Evolutionary conservation across 2,888 invertebrate species (phyloP), one percentile per base, ranked within the genome.

Genomic region (Dryomyza anilis): DNA sequence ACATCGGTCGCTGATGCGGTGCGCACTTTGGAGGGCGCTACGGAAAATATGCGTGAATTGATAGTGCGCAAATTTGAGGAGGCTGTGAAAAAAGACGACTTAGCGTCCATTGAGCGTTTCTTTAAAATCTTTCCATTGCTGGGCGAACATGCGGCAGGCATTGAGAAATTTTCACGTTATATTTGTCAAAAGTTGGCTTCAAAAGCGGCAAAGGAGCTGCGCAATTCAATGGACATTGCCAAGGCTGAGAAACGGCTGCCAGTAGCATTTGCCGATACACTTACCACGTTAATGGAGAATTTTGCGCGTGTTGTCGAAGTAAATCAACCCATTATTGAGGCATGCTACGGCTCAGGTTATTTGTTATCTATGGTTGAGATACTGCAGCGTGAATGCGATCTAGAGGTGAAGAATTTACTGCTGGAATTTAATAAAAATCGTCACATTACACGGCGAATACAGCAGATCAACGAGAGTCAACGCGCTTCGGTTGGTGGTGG

Each of bases 111-210:
- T 19, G 96, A 98, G 80, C 86, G 98, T 63, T 94, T 98, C 80
- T 98, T 98, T 82, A 98, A 98, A 83, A 90, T 99, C 76, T 99
- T 98, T 84, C 98, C 99, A 0, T 86, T 98, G 66, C 86, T 99
- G 8, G 95, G 95, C 19, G 91, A 94, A 84, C 94, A 97, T 67
- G 89, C 92, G 45, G 93, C 94, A 73, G 98, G 98, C 0, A 88
- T 99, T 14, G 88, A 89, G 65, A 89, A 94, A 74, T 95, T 97
- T 77, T 93, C 95, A 30, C 88, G 88, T 52, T 97, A 96, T 81
- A 86, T 98, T 10, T 92, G 94, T 70, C 86, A 88, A 10, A 95
- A 89, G 85, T 79, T 91, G 8, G 86, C 89, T 64, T 87, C 87
- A 59, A 89, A 89, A 65, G 88, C 91, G 0, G 89, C 89, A 67